Percentiles rank a stretch among this genome's conserved stretches.
phyloP scores from a whole-genome alignment of 2,888 invertebrate genomes.

The Empis livida region DNA sequence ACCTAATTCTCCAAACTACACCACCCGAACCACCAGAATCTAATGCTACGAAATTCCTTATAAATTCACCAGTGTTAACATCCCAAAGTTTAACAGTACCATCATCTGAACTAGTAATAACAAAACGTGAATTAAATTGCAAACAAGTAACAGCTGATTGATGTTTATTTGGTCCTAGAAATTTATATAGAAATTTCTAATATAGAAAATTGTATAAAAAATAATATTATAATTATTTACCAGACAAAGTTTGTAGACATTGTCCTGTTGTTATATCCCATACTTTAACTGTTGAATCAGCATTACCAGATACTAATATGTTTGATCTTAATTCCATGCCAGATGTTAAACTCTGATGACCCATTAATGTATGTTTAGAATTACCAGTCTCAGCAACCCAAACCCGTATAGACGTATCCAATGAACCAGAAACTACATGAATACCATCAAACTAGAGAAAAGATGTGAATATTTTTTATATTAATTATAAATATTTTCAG shows the following conservation, averaged over 20 bases:
- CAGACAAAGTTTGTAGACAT: slow-evolving; percentile 90
- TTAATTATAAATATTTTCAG: slow-evolving; percentile 6
- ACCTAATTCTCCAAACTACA: slow-evolving; percentile 93
- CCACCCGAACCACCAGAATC: slow-evolving; percentile 95
- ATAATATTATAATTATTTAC: slow-evolving; percentile 34
- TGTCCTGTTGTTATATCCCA: slow-evolving; percentile 98
- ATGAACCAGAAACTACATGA: slow-evolving; percentile 93
- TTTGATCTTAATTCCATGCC: slow-evolving; percentile 94
- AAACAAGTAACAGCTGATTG: slow-evolving; percentile 97
- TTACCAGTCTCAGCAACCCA: slow-evolving; percentile 92
- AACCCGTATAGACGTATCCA: slow-evolving; percentile 94
- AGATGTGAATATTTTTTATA: neutral
- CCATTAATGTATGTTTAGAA: slow-evolving; percentile 88
- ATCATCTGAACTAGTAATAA: slow-evolving; percentile 97
- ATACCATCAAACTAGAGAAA: slow-evolving; percentile 81
- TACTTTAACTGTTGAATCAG: slow-evolving; percentile 97
- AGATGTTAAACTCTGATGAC: slow-evolving; percentile 94
- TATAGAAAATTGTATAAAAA: neutral
- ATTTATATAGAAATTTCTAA: neutral
- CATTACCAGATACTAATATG: slow-evolving; percentile 95
- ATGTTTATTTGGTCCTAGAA: slow-evolving; percentile 85
- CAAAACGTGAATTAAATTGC: slow-evolving; percentile 93
- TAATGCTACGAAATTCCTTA: slow-evolving; percentile 86
- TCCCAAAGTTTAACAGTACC: slow-evolving; percentile 99
- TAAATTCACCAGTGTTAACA: slow-evolving; percentile 89